Evolutionary conservation across 2,113 vertebrate species (phyloP), one percentile per base, ranked within the genome.

Genomic region (Thunnus maccoyii): DNA sequence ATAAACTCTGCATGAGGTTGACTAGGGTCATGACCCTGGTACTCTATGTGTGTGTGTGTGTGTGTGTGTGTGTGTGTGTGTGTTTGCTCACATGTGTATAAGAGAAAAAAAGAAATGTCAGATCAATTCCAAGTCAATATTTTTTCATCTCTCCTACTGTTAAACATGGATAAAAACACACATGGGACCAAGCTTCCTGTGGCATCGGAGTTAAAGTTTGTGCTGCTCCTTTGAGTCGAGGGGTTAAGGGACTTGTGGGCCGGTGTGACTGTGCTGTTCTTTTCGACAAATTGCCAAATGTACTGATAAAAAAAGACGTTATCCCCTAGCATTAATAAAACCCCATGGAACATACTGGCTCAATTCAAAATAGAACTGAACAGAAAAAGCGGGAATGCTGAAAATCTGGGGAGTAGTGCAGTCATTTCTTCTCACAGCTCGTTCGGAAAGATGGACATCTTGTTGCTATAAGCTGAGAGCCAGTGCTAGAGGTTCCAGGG

Each of bases 1-100:
- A 89, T 91, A 85, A 92, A 92, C 81, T 55, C 84, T 74, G 61
- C 78, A 72, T 18, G 77, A 84, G 86, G 48, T 54, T 50, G 73
- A 68, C 82, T 74, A 71, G 73, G 27, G 70, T 57, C 67, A n/a
- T 36, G 58, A 74, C 86, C 86, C 74, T 1, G 63, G 65, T 79
- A 86, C 54, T 30, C 12, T 27, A 14, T 57, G 27, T 32, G 25
- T 51, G 14, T 64, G 55, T 83, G 41, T 77, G 32, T 63, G 46
- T 64, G 63, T 51, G 41, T 77, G 32, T 63, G 46, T 64, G 63
- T 51, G 14, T 64, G 55, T 83, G 41, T 77, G 32, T 63, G 46
- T 65, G 63, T 51, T 47, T 76, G 22, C 27, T 66, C 68, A 44
- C 22, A 54, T 72, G 46, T 60, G 69, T 65, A 3, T 51, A 41